Evolutionary conservation across 2,888 invertebrate genomes (phyloP), one percentile per base, ranked within the genome.

Genomic region (Cantharis rustica): DNA sequence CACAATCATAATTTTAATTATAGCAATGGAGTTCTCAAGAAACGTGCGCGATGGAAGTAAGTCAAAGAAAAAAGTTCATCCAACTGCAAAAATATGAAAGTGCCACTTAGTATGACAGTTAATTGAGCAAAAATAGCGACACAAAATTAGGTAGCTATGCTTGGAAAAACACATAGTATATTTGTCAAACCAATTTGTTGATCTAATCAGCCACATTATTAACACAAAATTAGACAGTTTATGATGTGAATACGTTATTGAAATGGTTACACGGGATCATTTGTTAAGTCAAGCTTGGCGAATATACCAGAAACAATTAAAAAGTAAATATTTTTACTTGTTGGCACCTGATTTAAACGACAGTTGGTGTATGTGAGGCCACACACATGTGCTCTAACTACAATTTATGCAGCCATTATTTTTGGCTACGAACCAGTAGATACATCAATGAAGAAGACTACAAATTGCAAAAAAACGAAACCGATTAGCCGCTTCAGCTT

Each of bases 351-450:
- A 77, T 75, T 69, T 72, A 72, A 75, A 71, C 16, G 77, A 77
- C 77, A 77, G 77, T 77, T 77, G 77, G 73, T 77, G 68, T 76
- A 20, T 74, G 75, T 72, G 75, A 20, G 77, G 73, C 75, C 78
- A 72, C 78, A 75, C 75, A 75, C 75, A 72, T 69, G 20, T n/a
- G 77, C 74, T 72, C 31, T 73, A 69, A 62, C 62, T 66, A 71
- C 70, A 74, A 75, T 78, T 75, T 73, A 73, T 71, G 75, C 73
- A 68, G 61, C 78, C 72, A 78, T 72, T 71, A 78, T 75, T 78
- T 78, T 78, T 78, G 73, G 78, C 75, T 68, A 23, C 61, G 62
- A 71, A 66, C 75, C 73, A 75, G 61, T 71, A 66, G 64, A 66
- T 66, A 75, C 72, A 73, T 78, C 78, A 78, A 63, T 72, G 17